These are phyloP conservation scores for Buphagus erythrorhynchus DNA, from an alignment of 2,797 vertebrate genomes.

Conservation along the genomic window DNA sequence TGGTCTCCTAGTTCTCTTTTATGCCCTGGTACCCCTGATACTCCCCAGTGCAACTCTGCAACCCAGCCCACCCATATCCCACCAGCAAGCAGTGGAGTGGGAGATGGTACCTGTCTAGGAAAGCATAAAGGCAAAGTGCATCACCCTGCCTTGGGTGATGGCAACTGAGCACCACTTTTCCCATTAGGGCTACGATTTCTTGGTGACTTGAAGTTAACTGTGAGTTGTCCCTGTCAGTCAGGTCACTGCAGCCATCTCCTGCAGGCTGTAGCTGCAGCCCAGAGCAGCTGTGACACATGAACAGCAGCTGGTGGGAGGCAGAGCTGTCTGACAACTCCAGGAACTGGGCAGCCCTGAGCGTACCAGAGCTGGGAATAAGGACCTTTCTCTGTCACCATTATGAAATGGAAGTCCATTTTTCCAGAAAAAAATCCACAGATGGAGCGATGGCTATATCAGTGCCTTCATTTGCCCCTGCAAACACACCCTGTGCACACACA, in stretches of 20 bases:
- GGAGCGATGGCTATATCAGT: fast-evolving
- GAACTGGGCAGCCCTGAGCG: not conserved
- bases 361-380: not conserved
- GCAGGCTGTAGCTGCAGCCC: not conserved
- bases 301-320: not conserved
- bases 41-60: not conserved
- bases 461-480: not conserved
- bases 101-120: not conserved
- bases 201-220: not conserved
- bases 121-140: not conserved
- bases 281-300: fast-evolving
- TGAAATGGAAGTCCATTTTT: not conserved
- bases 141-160: not conserved
- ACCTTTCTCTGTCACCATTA: not conserved
- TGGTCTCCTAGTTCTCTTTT: not conserved
- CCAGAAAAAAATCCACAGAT: not conserved
- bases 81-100: not conserved
- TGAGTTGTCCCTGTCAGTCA: not conserved
- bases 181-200: not conserved
- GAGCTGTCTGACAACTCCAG: not conserved
- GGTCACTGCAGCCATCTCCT: not conserved
- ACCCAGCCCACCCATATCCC: too few relatives aligned
- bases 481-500: not conserved
- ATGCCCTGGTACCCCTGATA: not conserved
- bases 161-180: not conserved